These are phyloP conservation scores for Habrosyne pyritoides DNA, from an alignment of 2,888 invertebrate genomes.

Conservation along the genomic window DNA sequence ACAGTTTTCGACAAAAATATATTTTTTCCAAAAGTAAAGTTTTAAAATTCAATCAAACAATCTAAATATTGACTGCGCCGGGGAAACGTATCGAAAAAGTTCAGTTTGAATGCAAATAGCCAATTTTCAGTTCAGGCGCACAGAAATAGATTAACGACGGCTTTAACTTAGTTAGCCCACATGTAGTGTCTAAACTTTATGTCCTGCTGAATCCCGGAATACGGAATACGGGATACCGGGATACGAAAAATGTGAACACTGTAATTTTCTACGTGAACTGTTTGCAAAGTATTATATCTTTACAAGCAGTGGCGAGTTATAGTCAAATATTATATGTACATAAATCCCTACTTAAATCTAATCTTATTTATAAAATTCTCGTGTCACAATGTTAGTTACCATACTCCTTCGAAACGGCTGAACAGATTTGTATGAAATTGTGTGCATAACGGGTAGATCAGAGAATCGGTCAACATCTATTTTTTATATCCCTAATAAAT, in stretches of 20 bases:
- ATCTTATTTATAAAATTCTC: too few species aligned
- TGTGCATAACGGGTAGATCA: too few species aligned
- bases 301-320: too few species aligned
- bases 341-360: too few species aligned
- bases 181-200: slow-evolving; percentile 6
- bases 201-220: not conserved
- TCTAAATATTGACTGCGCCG: slow-evolving; percentile 9
- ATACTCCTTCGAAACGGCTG: too few species aligned
- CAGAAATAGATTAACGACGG: slow-evolving; percentile 30
- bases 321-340: too few species aligned
- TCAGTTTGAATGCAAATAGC: slow-evolving; percentile 34
- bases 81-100: slow-evolving; percentile 26
- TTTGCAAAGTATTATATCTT: not conserved
- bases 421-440: too few species aligned
- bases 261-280: not conserved
- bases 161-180: slow-evolving; percentile 26
- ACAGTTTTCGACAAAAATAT: not conserved
- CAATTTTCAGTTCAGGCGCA: slow-evolving; percentile 29
- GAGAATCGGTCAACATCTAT: too few species aligned
- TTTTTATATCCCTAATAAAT: too few species aligned
- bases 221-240: not conserved
- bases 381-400: too few species aligned
- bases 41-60: not conserved
- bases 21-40: not conserved
- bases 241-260: not conserved